Evolutionary conservation across 1,140 invertebrate genomes (phyloP).

Genomic region (Cydia splendana): DNA sequence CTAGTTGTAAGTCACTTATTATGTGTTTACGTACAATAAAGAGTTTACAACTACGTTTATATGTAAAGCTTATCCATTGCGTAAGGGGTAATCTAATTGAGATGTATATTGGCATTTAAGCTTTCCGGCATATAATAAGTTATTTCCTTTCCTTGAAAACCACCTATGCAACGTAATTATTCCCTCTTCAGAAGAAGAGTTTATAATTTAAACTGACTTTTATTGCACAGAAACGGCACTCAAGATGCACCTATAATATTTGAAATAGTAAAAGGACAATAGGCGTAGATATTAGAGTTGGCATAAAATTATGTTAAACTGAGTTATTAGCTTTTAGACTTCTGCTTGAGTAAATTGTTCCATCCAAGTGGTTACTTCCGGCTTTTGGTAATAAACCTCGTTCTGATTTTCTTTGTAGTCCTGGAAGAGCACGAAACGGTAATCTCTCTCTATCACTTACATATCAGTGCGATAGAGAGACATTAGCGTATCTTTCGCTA

Average conservation of each 20-base stretch:
- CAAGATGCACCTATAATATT: neutral
- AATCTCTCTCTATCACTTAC: too few species aligned
- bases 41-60: too few species aligned
- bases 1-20: too few species aligned
- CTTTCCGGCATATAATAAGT: neutral
- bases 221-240: neutral
- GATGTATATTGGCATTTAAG: neutral
- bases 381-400: neutral
- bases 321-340: neutral
- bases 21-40: too few species aligned
- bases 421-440: too few species aligned
- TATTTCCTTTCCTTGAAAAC: neutral
- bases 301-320: neutral
- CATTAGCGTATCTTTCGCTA: too few species aligned
- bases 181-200: neutral
- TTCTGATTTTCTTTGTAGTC: too few species aligned
- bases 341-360: neutral
- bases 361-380: neutral
- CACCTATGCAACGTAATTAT: neutral
- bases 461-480: too few species aligned
- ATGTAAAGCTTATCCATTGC: neutral
- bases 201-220: constrained; percentile 9
- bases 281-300: neutral
- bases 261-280: neutral
- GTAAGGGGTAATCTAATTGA: neutral